phyloP scores from a whole-genome alignment of 35 echinoderm and acorn worm species.

The Amphiura filiformis region DNA sequence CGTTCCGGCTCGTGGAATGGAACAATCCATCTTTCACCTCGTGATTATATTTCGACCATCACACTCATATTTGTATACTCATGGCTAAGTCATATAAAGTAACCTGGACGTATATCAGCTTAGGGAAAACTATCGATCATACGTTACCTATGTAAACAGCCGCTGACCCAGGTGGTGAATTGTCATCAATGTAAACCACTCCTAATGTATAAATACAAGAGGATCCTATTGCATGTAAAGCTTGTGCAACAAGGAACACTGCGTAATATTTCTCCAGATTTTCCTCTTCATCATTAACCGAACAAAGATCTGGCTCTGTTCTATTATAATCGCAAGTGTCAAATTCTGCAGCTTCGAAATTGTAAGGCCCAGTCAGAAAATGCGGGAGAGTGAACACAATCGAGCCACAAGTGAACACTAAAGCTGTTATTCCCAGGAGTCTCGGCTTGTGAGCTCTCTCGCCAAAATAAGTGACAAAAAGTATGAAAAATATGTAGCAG shows the following conservation, averaged over 20 bases:
- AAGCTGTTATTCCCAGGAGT: slow-evolving; percentile 57
- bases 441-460: slow-evolving; percentile 71
- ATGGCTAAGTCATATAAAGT: too few relatives aligned
- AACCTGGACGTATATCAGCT: too few relatives aligned
- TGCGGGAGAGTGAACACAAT: slow-evolving; percentile 72
- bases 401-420: slow-evolving; percentile 49
- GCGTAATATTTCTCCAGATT: slow-evolving; percentile 51
- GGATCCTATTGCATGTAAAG: slow-evolving; percentile 65
- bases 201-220: slow-evolving; percentile 77
- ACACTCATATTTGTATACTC: too few relatives aligned
- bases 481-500: slow-evolving; percentile 47
- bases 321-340: slow-evolving; percentile 30
- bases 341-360: slow-evolving; percentile 11
- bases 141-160: not conserved
- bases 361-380: slow-evolving; percentile 37
- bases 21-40: too few relatives aligned
- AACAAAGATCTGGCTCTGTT: slow-evolving; percentile 9
- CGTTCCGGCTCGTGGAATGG: too few relatives aligned
- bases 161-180: not conserved
- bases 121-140: too few relatives aligned
- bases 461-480: slow-evolving; percentile 84
- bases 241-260: slow-evolving; percentile 63
- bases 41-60: too few relatives aligned
- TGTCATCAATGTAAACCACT: slow-evolving; percentile 1
- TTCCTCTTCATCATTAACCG: not conserved